Conservation (phyloP, 2,797 vertebrate genomes). For the Coracias cyanogaster region DNA sequence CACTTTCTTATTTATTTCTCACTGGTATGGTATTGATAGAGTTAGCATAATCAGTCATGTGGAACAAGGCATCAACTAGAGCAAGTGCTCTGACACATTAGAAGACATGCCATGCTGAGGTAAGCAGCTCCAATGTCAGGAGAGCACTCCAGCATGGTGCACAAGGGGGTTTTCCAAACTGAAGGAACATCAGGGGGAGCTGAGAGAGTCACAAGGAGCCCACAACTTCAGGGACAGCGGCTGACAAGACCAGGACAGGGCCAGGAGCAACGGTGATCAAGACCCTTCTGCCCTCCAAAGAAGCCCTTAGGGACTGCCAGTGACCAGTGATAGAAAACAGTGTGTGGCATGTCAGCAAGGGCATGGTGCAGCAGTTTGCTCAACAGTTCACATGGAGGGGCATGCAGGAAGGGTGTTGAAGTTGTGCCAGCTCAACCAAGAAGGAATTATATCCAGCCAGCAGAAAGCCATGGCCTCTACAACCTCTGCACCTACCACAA, state of each 20-base stretch:
- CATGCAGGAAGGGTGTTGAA: no score
- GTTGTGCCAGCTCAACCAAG: no score
- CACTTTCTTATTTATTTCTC: background rate
- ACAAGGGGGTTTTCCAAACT: no score
- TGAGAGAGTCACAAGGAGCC: background rate
- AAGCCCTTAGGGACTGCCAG: accelerated
- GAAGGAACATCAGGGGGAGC: background rate
- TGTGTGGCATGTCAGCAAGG: no score
- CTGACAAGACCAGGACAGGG: accelerated
- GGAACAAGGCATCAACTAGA: background rate
- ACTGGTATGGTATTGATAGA: background rate
- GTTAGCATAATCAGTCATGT: background rate
- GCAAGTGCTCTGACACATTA: background rate
- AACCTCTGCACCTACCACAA: no score
- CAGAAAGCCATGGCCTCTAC: no score
- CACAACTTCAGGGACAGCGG: accelerated
- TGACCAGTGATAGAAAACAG: background rate
- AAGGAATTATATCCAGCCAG: no score
- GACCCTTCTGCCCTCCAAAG: no score
- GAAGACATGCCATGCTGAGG: background rate
- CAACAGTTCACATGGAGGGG: background rate
- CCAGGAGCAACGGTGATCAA: no score
- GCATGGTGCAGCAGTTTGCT: accelerated
- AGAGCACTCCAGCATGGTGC: accelerated
- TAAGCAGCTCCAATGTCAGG: background rate